Base-by-base conservation (phyloP, 2,888 invertebrate genomes). In the Eupithecia centaureata region DNA sequence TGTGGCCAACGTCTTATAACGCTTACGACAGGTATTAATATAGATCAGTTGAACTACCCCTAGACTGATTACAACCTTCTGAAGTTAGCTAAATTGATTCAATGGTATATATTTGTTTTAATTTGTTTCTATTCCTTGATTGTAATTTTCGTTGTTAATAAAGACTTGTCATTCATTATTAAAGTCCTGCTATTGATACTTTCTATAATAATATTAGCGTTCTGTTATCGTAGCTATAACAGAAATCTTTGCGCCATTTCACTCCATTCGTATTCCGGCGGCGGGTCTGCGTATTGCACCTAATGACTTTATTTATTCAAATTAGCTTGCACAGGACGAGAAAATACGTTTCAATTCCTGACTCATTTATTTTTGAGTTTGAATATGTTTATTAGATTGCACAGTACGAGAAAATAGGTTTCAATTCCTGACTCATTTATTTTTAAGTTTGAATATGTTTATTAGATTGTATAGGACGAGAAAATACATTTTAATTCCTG, bases 221-320 rank as follows among this genome's bases (percentile, higher is more conserved):
- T 22, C 25, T 22, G 13, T 22, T 25, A 52, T 52, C 27, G 52
- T 27, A 52, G 52, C 15, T 5, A 25, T 56, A 56, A 56, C 18
- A 28, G 28, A 56, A 35, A 59, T 38, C 35, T 25, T 33, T 56
- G 30, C 56, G 18, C 52, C 56, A 57, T 63, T 63, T 27, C 8
- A 56, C n/a, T 4, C 42, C 15, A 56, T 65, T 65, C n/a, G 42
- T 65, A 65, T 65, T 65, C 61, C 27, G 27, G 22, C 22, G 28
- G 18, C 32, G 61, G 0, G 30, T 10, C 18, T 56, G 56, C 65
- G 61, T 13, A 61, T 60, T 58, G 63, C 35, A 42, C 7, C 63
- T 67, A 73, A 73, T 73, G 65, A 65, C 67, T 69, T 73, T 67
- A 73, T 71, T 71, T 69, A 73, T 71, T 61, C 61, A 69, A 71